phyloP scores from a whole-genome alignment of 2,113 vertebrate species.

The Ptyas mucosa region DNA sequence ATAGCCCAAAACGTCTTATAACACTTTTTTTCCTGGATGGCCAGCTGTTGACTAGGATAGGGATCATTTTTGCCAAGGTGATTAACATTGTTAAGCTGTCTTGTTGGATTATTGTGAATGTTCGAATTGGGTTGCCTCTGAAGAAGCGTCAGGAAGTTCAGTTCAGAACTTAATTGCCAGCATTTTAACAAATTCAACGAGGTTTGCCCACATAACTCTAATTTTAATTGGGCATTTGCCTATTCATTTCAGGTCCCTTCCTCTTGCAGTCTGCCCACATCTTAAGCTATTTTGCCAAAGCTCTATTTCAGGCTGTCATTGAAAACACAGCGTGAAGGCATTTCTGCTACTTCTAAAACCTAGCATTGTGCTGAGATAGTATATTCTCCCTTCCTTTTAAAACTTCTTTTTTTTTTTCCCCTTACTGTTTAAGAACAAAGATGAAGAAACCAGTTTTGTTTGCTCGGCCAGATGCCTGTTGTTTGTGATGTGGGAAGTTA shows the following conservation, averaged over 20 bases:
- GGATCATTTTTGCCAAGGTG: neutral
- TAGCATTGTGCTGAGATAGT: neutral
- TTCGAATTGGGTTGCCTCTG: neutral
- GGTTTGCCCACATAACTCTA: neutral
- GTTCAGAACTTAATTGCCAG: neutral
- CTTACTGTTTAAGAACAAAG: neutral
- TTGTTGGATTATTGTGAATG: neutral
- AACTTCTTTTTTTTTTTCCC: too few relatives aligned
- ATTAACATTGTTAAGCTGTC: neutral
- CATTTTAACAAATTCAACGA: neutral
- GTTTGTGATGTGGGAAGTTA: neutral
- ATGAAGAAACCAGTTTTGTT: neutral
- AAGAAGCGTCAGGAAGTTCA: neutral
- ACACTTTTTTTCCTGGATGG: neutral
- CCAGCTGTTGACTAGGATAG: neutral
- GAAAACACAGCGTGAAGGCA: neutral
- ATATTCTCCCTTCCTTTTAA: neutral
- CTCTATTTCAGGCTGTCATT: neutral
- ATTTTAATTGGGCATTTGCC: neutral
- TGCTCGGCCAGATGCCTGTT: neutral
- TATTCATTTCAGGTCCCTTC: neutral
- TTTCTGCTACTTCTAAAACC: neutral
- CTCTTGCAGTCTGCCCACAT: neutral
- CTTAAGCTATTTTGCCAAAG: neutral
- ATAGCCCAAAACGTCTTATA: neutral